Evolutionary conservation across 2,797 vertebrate genomes (phyloP).

Genomic region (Novumbra hubbsi): DNA sequence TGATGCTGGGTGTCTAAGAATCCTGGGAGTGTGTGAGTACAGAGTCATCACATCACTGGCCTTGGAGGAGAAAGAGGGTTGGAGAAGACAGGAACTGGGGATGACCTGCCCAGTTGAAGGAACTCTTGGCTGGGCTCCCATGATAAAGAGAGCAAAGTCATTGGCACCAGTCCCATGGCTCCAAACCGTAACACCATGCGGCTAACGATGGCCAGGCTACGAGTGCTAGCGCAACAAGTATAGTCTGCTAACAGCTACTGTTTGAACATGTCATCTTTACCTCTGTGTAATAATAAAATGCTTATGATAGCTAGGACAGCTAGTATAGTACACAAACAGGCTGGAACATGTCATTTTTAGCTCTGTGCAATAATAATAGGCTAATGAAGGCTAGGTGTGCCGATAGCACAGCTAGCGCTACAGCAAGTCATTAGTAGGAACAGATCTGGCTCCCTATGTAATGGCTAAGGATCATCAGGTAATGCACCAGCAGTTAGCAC

Average conservation of each 20-base stretch:
- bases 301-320: background rate
- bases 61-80: slow-evolving; percentile 17
- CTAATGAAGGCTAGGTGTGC: background rate
- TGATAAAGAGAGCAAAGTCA: slow-evolving; percentile 47
- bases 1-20: slow-evolving; percentile 17
- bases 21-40: background rate
- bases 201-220: slow-evolving; percentile 59
- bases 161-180: slow-evolving; percentile 60
- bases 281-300: background rate
- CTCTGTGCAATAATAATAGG: background rate
- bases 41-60: slow-evolving; percentile 14
- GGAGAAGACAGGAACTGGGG: slow-evolving; percentile 38
- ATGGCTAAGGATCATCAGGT: background rate
- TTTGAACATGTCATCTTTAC: background rate
- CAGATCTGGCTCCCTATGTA: background rate
- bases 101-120: slow-evolving; percentile 52
- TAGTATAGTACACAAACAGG: background rate
- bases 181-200: slow-evolving; percentile 52
- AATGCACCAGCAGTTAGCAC: background rate
- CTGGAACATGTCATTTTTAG: background rate
- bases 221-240: background rate
- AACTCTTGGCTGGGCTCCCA: slow-evolving; percentile 54
- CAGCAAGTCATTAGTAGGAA: background rate
- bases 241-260: background rate
- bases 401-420: background rate